These are phyloP conservation scores for Spisula subtruncata DNA, from an alignment of 2,888 invertebrate genomes.

Conservation along the genomic window DNA sequence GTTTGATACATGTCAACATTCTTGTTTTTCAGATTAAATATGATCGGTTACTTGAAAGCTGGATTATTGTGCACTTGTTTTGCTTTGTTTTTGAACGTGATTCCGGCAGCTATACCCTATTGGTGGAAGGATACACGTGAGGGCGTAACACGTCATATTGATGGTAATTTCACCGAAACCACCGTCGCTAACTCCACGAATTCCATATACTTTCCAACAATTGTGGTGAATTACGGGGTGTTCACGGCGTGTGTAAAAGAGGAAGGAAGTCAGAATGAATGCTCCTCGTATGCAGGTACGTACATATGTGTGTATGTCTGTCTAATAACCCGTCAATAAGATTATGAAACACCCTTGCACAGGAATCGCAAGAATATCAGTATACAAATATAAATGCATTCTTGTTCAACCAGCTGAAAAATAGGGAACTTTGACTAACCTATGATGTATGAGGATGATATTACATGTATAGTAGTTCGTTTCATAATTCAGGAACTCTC, in stretches of 20 bases:
- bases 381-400: too few species aligned
- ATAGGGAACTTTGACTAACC: too few species aligned
- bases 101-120: neutral
- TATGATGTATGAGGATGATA: too few species aligned
- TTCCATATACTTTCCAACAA: too few species aligned
- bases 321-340: neutral
- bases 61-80: neutral
- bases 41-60: conserved; percentile 2
- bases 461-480: too few species aligned
- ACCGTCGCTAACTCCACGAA: neutral
- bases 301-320: neutral
- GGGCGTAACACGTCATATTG: neutral
- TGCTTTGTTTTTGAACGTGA: conserved; percentile 9
- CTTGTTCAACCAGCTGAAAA: too few species aligned
- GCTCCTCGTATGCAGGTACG: neutral
- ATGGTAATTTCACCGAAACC: neutral
- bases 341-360: too few species aligned
- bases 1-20: too few species aligned
- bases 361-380: too few species aligned
- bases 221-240: neutral
- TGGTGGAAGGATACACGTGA: neutral
- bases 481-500: too few species aligned
- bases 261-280: neutral
- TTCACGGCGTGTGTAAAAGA: neutral
- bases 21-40: neutral